phyloP scores from a whole-genome alignment of 2,888 invertebrate genomes.

The Congeria kusceri region DNA sequence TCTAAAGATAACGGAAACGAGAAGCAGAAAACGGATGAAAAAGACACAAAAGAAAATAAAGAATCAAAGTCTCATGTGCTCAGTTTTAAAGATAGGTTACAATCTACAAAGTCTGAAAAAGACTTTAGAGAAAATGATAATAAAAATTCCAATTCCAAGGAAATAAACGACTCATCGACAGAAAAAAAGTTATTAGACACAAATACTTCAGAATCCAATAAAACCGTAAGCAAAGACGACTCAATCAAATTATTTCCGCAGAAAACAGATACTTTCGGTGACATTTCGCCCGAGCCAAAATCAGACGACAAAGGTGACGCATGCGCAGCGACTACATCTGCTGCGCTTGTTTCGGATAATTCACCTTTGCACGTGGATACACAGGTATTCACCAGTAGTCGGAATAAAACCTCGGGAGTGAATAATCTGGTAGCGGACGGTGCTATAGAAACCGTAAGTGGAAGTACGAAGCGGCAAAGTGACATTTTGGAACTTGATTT shows the following conservation, averaged over 20 bases:
- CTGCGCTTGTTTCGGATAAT: conserved; percentile 46
- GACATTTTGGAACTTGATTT: conserved; percentile 47
- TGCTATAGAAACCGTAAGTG: conserved; percentile 15
- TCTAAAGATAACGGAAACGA: neutral
- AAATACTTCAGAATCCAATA: neutral
- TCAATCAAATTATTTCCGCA: too few species aligned
- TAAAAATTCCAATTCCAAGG: neutral
- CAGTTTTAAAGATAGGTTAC: conserved; percentile 6
- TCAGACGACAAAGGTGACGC: conserved; percentile 30
- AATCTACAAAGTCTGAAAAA: conserved; percentile 15
- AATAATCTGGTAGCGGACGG: conserved; percentile 29
- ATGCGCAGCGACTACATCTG: conserved; percentile 44
- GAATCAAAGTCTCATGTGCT: neutral
- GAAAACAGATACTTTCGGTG: too few species aligned
- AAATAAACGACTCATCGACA: conserved; percentile 6
- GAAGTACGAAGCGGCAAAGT: neutral
- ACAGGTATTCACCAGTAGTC: conserved; percentile 64
- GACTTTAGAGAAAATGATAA: conserved; percentile 14
- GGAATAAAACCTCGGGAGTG: conserved; percentile 63
- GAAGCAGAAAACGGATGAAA: neutral
- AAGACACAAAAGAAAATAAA: neutral
- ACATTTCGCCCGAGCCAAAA: neutral
- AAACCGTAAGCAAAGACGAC: neutral
- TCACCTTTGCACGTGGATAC: conserved; percentile 63
- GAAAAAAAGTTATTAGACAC: neutral